Conservation (phyloP, 1,140 invertebrate species). For the Zophobas morio region DNA sequence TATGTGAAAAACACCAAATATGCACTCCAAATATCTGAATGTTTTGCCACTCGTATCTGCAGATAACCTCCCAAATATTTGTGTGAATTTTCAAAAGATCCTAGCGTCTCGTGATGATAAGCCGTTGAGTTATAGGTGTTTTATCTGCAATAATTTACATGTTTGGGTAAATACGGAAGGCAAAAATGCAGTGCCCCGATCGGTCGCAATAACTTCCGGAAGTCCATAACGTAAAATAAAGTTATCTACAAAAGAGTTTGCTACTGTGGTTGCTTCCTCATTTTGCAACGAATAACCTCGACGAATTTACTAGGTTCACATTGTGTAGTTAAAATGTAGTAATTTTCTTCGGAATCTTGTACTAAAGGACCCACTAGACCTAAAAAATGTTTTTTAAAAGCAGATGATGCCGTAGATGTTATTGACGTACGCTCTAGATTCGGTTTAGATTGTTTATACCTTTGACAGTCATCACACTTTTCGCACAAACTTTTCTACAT, state of each 20-base stretch:
- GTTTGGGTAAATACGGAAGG: slow-evolving; percentile 47
- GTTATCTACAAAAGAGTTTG: slow-evolving; percentile 52
- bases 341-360: slow-evolving; percentile 50
- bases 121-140: slow-evolving; percentile 55
- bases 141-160: slow-evolving; percentile 55
- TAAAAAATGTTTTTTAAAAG: slow-evolving; percentile 53
- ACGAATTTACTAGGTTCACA: slow-evolving; percentile 55
- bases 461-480: slow-evolving; percentile 43
- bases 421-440: slow-evolving; percentile 47
- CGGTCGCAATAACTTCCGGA: slow-evolving; percentile 52
- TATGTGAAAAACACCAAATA: slow-evolving; percentile 57
- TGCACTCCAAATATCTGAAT: slow-evolving; percentile 51
- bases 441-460: slow-evolving; percentile 27
- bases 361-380: slow-evolving; percentile 55
- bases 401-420: slow-evolving; percentile 50
- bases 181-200: slow-evolving; percentile 57
- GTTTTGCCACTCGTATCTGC: slow-evolving; percentile 51
- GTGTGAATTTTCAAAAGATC: slow-evolving; percentile 58
- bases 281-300: slow-evolving; percentile 49
- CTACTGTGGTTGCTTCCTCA: slow-evolving; percentile 5
- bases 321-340: slow-evolving; percentile 52
- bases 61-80: slow-evolving; percentile 56
- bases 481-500: slow-evolving; percentile 50
- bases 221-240: slow-evolving; percentile 45
- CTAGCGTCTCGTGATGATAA: slow-evolving; percentile 59